phyloP scores from a whole-genome alignment of 2,888 invertebrate species.

The Plebejus melissa region DNA sequence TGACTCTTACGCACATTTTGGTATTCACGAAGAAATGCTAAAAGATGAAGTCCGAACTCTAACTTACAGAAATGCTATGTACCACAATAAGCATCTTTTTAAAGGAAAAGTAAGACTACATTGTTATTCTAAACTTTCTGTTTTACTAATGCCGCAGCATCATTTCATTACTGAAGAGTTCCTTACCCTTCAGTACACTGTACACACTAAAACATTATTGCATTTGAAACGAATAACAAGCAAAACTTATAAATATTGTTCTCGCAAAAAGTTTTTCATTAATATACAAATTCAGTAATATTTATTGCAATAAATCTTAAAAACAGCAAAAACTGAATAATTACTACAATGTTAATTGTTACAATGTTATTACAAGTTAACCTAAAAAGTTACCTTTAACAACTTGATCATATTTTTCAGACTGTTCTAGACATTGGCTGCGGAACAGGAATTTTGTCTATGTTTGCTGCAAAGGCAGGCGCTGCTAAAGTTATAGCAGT shows the following conservation, averaged over 20 bases:
- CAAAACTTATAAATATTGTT: neutral
- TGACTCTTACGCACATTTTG: slow-evolving; percentile 99
- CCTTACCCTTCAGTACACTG: neutral
- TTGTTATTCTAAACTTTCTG: neutral
- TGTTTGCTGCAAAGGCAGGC: slow-evolving; percentile 99
- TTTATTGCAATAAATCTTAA: neutral
- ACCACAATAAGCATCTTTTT: slow-evolving; percentile 99
- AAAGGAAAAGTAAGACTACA: slow-evolving; percentile 83
- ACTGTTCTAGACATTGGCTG: slow-evolving; percentile 98
- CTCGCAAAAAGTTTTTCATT: neutral
- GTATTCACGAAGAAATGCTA: slow-evolving; percentile 99
- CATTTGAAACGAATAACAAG: neutral
- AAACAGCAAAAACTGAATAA: neutral
- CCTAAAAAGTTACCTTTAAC: neutral
- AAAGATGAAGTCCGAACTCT: slow-evolving; percentile 99
- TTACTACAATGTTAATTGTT: neutral
- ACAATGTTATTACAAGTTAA: neutral
- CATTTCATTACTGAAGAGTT: neutral
- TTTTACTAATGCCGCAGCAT: neutral
- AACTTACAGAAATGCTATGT: slow-evolving; percentile 99
- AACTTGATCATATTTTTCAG: slow-evolving; percentile 46
- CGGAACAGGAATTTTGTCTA: slow-evolving; percentile 98
- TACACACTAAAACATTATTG: neutral
- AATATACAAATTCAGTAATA: neutral
- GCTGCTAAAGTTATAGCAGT: slow-evolving; percentile 97